phyloP scores from a whole-genome alignment of 2,797 vertebrate species.

The Leptodactylus fallax region DNA sequence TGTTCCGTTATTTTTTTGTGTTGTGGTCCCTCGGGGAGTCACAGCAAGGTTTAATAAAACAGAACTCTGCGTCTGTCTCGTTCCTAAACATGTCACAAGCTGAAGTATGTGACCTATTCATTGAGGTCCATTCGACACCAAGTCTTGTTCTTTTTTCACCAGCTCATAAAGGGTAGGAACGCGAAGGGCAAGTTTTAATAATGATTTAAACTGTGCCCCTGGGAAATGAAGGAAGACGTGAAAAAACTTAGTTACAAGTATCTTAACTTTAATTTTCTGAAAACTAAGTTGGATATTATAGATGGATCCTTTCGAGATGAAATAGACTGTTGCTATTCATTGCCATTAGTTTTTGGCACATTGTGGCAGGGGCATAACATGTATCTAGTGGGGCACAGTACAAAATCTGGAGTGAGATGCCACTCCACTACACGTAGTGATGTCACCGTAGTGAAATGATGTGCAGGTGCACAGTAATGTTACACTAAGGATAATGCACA shows the following conservation, averaged over 20 bases:
- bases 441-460: no score
- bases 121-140: slow-evolving; percentile 56
- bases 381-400: no score
- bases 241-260: slow-evolving; percentile 6
- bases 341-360: not conserved
- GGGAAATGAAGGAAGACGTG: slow-evolving; percentile 27
- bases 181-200: slow-evolving; percentile 56
- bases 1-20: slow-evolving; percentile 43
- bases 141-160: slow-evolving; percentile 43
- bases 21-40: slow-evolving; percentile 53
- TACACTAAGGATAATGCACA: no score
- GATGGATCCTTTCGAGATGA: not conserved
- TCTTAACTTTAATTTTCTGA: slow-evolving; percentile 5
- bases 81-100: slow-evolving; percentile 60
- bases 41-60: slow-evolving; percentile 56
- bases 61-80: slow-evolving; percentile 48
- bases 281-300: not conserved
- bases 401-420: no score
- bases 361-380: no score
- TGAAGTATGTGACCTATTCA: slow-evolving; percentile 60
- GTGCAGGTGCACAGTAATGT: no score
- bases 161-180: slow-evolving; percentile 32
- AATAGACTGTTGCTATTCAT: not conserved
- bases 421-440: no score
- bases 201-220: slow-evolving; percentile 50